phyloP scores from a whole-genome alignment of 1,140 invertebrate species.

The Sarcophaga peregrina region DNA sequence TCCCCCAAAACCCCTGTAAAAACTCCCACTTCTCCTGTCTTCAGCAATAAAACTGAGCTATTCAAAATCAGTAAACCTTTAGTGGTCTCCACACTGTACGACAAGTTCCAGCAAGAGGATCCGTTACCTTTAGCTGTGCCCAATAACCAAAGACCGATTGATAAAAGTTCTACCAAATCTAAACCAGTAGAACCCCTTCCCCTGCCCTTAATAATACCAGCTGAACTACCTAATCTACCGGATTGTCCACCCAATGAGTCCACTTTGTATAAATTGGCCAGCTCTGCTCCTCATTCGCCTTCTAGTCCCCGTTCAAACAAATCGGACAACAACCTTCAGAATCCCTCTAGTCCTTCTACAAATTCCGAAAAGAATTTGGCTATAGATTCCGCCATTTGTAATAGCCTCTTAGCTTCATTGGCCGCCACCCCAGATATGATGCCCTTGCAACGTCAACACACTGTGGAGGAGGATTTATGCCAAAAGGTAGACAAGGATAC shows the following conservation, averaged over 20 bases:
- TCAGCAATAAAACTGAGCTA: not conserved
- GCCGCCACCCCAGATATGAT: slow-evolving; percentile 13
- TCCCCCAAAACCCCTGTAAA: not conserved
- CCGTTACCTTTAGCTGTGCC: not conserved
- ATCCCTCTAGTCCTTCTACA: slow-evolving; percentile 47
- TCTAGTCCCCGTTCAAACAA: slow-evolving; percentile 28
- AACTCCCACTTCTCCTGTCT: not conserved
- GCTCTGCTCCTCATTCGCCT: slow-evolving; percentile 57
- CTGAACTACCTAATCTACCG: slow-evolving; percentile 53
- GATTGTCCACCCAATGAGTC: slow-evolving; percentile 58
- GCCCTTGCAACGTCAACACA: slow-evolving; percentile 49
- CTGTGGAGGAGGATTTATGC: slow-evolving; percentile 54
- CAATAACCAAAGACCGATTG: not conserved
- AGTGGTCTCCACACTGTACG: slow-evolving; percentile 24
- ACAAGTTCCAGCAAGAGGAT: not conserved
- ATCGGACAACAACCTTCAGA: slow-evolving; percentile 44
- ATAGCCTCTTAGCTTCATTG: slow-evolving; percentile 33
- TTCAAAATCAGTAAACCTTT: not conserved
- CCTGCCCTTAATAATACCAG: slow-evolving; percentile 50
- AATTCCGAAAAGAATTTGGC: not conserved
- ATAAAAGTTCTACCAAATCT: slow-evolving; percentile 47
- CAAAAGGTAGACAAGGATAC: slow-evolving; percentile 57
- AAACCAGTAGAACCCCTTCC: slow-evolving; percentile 54
- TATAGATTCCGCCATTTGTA: slow-evolving; percentile 36
- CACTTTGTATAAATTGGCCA: slow-evolving; percentile 57